Conservation (phyloP, 2,797 vertebrate species). For the Microctenopoma steveboyesi region DNA sequence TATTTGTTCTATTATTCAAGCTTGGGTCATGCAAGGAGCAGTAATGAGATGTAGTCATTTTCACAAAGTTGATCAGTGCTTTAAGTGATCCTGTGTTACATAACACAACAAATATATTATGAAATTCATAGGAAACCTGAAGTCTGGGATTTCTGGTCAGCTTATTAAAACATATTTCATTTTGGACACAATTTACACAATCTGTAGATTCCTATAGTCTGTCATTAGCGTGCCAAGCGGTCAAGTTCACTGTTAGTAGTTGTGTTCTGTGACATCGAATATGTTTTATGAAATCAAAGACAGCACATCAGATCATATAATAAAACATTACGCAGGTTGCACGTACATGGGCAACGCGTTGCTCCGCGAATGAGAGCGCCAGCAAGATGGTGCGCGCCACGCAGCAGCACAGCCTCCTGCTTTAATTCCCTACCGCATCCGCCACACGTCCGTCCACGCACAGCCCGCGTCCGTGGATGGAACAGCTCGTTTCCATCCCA, state of each 20-base stretch:
- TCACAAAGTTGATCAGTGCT: background rate
- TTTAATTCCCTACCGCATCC: slow-evolving; percentile 41
- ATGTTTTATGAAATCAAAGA: background rate
- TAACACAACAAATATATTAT: background rate
- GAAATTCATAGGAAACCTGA: background rate
- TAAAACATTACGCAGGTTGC: slow-evolving; percentile 40
- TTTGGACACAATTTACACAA: background rate
- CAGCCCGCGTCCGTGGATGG: slow-evolving; percentile 19
- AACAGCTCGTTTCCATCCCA: slow-evolving; percentile 27
- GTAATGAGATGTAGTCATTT: background rate
- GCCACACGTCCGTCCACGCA: slow-evolving; percentile 6
- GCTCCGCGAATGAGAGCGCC: slow-evolving; percentile 66
- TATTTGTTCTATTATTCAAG: no score
- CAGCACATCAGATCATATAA: slow-evolving; percentile 9
- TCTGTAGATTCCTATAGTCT: background rate
- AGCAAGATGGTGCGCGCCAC: slow-evolving; percentile 62
- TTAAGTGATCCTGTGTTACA: background rate
- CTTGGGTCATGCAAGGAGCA: no score
- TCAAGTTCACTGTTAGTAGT: background rate
- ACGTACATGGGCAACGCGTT: slow-evolving; percentile 57
- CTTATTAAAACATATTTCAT: background rate
- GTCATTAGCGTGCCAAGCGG: no score
- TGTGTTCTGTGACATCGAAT: background rate
- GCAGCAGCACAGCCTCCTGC: slow-evolving; percentile 55
- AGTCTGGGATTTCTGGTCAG: background rate